Base-by-base conservation (phyloP, 1,140 invertebrate species). In the Scylla paramamosain region DNA sequence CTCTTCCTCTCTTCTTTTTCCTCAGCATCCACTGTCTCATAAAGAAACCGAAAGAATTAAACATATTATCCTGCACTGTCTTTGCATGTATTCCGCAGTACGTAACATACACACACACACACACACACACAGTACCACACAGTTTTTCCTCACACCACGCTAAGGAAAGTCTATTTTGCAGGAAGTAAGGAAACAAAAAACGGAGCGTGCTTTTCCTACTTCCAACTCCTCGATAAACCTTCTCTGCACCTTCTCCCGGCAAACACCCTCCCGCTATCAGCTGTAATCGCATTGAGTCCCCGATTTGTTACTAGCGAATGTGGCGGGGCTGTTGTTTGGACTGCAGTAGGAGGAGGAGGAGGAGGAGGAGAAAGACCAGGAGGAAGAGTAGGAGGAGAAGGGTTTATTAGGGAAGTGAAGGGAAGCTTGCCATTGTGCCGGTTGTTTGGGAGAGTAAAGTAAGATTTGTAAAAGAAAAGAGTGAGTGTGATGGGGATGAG, bases 71-170 rank as follows among this genome's bases (percentile, higher is more conserved):
- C 8, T 20, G 20, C 67, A 77, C 20, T 0, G 20, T n/a, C 67
- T 59, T 20, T 77, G 67, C 67, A 77, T 77, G 20, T 77, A 77
- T 77, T n/a, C 67, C 67, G 67, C 7, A 77, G 39, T 39, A 39
- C 39, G 39, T 39, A 39, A 3, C 20, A 77, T 7, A 77, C 67
- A 77, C 67, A 77, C 67, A 77, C 67, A 77, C 67, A 77, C 67
- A 77, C 67, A 77, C 67, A 77, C 67, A 77, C 67, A 77, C 67
- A 77, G n/a, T n/a, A n/a, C n/a, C 67, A 77, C 67, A 77, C 67
- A 59, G 2, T 4, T 39, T 39, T 39, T 39, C 1, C 52, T 14
- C 52, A 12, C 10, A 59, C 10, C 52, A 59, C 52, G 0, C 3
- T 4, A 12, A 6, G 67, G 8, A 20, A 77, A n/a, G 67, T 77